phyloP scores from a whole-genome alignment of 37 sponge, comb jelly and placozoan genomes.

The Geodia barretti region DNA sequence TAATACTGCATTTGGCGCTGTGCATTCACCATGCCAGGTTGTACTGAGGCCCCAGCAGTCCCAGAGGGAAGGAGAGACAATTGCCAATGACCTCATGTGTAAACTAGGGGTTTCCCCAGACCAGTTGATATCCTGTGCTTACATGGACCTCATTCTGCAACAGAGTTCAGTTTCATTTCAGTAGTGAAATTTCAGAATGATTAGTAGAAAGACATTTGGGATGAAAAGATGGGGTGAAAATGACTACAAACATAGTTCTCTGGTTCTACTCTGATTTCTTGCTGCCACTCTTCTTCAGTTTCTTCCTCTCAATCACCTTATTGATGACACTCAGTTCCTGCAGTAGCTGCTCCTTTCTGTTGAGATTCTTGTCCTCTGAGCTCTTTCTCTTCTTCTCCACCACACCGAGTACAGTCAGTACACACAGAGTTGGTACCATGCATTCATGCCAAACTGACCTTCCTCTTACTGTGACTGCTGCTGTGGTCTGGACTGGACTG shows the following conservation, averaged over 20 bases:
- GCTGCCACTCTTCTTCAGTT: slow-evolving; percentile 8
- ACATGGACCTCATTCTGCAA: slow-evolving; percentile 69
- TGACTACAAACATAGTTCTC: not conserved
- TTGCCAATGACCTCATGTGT: slow-evolving; percentile 67
- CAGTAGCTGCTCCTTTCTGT: slow-evolving; percentile 46
- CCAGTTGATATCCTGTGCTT: slow-evolving; percentile 54
- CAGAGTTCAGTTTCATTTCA: no score
- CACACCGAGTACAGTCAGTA: no score
- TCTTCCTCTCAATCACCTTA: slow-evolving; percentile 42
- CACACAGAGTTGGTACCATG: no score
- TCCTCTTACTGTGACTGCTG: no score
- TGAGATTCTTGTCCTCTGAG: not conserved
- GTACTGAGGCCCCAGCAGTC: slow-evolving; percentile 50
- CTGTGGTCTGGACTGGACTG: not conserved
- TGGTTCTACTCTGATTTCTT: not conserved
- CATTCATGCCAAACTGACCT: no score
- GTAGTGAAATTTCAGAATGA: no score
- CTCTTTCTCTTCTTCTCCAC: no score
- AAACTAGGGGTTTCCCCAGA: slow-evolving; percentile 38
- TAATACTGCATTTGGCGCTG: not conserved
- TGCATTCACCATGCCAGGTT: slow-evolving; percentile 44
- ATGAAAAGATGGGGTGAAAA: not conserved
- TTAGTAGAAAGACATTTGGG: not conserved
- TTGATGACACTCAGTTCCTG: slow-evolving; percentile 39
- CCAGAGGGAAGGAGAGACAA: slow-evolving; percentile 52